Evolutionary conservation across 2,113 vertebrate species (phyloP), one percentile per base, ranked within the genome.

Genomic region (Rhinoderma darwinii): DNA sequence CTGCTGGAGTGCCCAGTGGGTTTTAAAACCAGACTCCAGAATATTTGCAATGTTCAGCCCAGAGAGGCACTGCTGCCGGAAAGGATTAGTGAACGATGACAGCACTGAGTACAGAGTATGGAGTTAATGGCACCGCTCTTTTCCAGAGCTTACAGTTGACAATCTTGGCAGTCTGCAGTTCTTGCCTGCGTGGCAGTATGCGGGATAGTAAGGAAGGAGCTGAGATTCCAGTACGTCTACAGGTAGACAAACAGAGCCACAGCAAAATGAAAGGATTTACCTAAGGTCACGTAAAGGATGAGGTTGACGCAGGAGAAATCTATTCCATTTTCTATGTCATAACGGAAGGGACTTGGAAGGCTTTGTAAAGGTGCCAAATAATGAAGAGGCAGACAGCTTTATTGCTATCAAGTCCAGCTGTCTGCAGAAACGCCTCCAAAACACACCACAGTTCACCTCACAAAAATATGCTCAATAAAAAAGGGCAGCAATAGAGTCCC

Each of bases 161-260:
- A 41, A 82, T 73, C 43, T 81, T 87, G 77, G 77, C 85, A 81
- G 85, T 47, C 35, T 5, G 41, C 70, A 43, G 20, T 25, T 32
- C 63, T 43, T 74, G 85, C 44, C 47, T 87, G 85, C 85, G 85
- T 87, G 85, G 85, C 85, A 87, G 35, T 59, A 17, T 22, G 11
- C 17, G 59, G 78, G 30, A 80, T 17, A 44, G 72, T 47, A 17
- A 43, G 54, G 39, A 76, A 56, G 35, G n/a, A n/a, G 83, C 25
- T 12, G 6, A 0, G 35, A 54, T 25, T 73, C 9, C 25, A 56
- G 20, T 8, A 74, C 20, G 44, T 25, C 20, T 17, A 61, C 72
- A 84, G 72, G 83, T 76, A 84, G 83, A 84, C 10, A 73, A 37
- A 70, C 22, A 68, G 25, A 59, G 43, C 47, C 27, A 61, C 7